These are phyloP conservation scores for Melanotaenia pygmaea DNA, from an alignment of 2,797 vertebrate genomes.

Conservation along the genomic window DNA sequence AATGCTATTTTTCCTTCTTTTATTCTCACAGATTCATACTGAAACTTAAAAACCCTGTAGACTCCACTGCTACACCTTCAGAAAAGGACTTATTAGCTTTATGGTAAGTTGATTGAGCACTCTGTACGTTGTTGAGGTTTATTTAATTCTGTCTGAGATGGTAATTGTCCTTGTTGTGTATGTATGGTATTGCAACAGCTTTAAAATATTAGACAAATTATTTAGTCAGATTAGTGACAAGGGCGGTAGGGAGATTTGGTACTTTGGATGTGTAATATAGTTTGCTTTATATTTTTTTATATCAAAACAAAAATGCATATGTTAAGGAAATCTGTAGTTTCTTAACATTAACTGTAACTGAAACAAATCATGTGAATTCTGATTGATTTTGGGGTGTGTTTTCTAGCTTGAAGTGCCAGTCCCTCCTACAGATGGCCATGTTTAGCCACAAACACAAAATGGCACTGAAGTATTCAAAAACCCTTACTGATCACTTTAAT, in stretches of 20 bases:
- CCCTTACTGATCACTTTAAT: constrained; percentile 91
- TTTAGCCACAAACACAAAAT: constrained; percentile 91
- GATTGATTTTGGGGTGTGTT: constrained; percentile 13
- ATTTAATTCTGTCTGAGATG: background rate
- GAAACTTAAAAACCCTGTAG: constrained; percentile 87
- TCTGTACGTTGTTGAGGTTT: background rate
- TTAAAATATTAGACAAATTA: no score
- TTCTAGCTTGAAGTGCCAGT: constrained; percentile 91
- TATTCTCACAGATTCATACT: constrained; percentile 84
- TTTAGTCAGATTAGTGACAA: no score
- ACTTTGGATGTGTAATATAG: no score
- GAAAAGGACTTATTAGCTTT: constrained; percentile 90
- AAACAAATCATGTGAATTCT: background rate
- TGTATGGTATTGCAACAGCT: no score
- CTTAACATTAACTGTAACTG: background rate
- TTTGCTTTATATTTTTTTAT: no score
- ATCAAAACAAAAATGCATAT: no score
- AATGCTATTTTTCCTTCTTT: background rate
- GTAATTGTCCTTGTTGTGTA: no score
- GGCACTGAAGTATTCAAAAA: constrained; percentile 91
- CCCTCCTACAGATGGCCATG: constrained; percentile 94
- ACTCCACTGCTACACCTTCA: constrained; percentile 77
- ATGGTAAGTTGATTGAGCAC: constrained; percentile 81
- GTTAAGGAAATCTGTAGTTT: no score
- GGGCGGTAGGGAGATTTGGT: no score